Evolutionary conservation across 1,140 invertebrate species (phyloP), one percentile per base, ranked within the genome.

Genomic region (Sarcophaga bullata): DNA sequence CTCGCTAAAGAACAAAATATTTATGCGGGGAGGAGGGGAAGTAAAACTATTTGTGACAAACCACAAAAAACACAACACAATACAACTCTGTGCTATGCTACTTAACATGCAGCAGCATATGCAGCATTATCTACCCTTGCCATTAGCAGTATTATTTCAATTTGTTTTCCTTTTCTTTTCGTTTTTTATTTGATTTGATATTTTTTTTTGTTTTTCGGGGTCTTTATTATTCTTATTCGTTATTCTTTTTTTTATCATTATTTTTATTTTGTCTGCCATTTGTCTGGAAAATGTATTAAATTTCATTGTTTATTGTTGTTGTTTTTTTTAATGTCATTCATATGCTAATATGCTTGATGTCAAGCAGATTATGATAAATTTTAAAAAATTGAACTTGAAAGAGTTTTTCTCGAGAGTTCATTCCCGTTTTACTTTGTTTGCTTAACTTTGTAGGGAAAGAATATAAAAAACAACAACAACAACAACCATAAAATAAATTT

Each of bases 251-350:
- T 2, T 37, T 37, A 37, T 37, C 25, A 37, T 37, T 37, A 37
- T 37, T 2, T 37, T 37, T 7, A n/a, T 58, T 58, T 58, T 58
- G 54, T 58, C 54, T 58, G 54, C 54, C n/a, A n/a, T 58, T 58
- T 58, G 54, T 58, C 54, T 58, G 54, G 54, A 58, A 58, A 58
- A 58, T 58, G 54, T 58, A 58, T 58, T 58, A 58, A 58, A 58
- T 58, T 58, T 58, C 54, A 58, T 58, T 58, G 54, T 58, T n/a
- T 58, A 13, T 15, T 58, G 54, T 58, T 7, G 15, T n/a, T 58
- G 6, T n/a, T 58, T 58, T 58, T 58, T 15, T 13, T 58, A 15
- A 13, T 58, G 15, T n/a, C 15, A 58, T 58, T 58, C 54, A 58
- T 58, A 58, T 58, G 54, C 54, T 58, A 58, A 58, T 58, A 58